A percentile compares a stretch with the other conserved stretches of the same genome.
These are phyloP conservation scores for Drosophila rubida DNA, from an alignment of 2,888 invertebrate species.

Conservation along the genomic window DNA sequence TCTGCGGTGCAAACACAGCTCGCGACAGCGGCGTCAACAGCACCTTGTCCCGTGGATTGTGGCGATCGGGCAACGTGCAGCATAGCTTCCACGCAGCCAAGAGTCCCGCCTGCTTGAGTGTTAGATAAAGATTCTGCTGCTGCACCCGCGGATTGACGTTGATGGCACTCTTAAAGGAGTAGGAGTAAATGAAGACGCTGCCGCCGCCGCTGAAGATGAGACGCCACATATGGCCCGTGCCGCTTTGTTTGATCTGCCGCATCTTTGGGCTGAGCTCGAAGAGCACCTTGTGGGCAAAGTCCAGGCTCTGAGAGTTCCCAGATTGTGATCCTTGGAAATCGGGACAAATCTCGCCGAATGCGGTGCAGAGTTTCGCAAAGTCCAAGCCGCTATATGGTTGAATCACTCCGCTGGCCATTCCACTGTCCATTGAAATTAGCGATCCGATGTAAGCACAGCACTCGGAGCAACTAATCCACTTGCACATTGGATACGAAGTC, in stretches of 20 bases:
- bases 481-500: no score
- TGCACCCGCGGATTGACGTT: slow-evolving; percentile 53
- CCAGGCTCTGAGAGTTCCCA: slow-evolving; percentile 38
- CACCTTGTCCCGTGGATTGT: slow-evolving; percentile 40
- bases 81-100: slow-evolving; percentile 51
- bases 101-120: slow-evolving; percentile 60
- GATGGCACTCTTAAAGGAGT: slow-evolving; percentile 43
- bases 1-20: slow-evolving; percentile 48
- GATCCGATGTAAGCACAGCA: background rate
- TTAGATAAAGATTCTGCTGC: slow-evolving; percentile 55
- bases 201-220: slow-evolving; percentile 36
- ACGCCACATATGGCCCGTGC: slow-evolving; percentile 55
- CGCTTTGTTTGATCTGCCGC: slow-evolving; percentile 46
- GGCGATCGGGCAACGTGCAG: slow-evolving; percentile 12
- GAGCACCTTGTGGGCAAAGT: slow-evolving; percentile 61
- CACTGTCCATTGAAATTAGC: slow-evolving; percentile 19
- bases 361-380: slow-evolving; percentile 30
- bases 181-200: slow-evolving; percentile 47
- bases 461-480: background rate
- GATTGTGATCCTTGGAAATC: slow-evolving; percentile 36
- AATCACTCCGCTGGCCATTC: background rate
- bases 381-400: slow-evolving; percentile 16
- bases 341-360: slow-evolving; percentile 52
- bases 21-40: slow-evolving; percentile 62
- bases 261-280: slow-evolving; percentile 55